Percentiles rank a stretch among this genome's conserved stretches.
phyloP scores from a whole-genome alignment of 1,140 invertebrate species.

The Achatina immaculata region DNA sequence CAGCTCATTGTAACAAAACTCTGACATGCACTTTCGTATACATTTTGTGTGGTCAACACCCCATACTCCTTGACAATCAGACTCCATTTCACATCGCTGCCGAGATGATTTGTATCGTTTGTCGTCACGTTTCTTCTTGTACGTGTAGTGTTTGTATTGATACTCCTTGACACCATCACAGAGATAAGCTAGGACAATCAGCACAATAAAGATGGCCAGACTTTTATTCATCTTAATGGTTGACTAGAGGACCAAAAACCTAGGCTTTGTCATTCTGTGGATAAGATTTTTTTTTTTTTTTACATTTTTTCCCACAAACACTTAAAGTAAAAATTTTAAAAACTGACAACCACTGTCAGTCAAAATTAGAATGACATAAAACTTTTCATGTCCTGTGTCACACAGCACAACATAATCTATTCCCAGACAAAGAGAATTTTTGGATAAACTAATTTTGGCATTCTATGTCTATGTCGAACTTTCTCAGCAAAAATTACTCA shows the following conservation, averaged over 20 bases:
- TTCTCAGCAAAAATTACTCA: too few relatives aligned
- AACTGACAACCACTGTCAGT: background rate
- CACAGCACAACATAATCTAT: too few relatives aligned
- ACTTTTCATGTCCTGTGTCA: too few relatives aligned
- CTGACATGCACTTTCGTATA: slow-evolving; percentile 55
- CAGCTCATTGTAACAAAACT: slow-evolving; percentile 54
- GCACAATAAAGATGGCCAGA: background rate
- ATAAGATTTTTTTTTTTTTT: too few relatives aligned
- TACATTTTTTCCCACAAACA: background rate
- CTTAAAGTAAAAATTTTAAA: background rate
- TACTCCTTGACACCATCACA: slow-evolving; percentile 38
- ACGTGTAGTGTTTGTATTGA: slow-evolving; percentile 54
- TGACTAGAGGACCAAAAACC: background rate
- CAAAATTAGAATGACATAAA: too few relatives aligned
- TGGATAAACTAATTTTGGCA: too few relatives aligned
- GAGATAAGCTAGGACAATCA: slow-evolving; percentile 5
- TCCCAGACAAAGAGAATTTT: too few relatives aligned
- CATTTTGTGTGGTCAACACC: slow-evolving; percentile 52
- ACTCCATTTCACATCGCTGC: slow-evolving; percentile 53
- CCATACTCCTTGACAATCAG: slow-evolving; percentile 49
- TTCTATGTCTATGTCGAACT: too few relatives aligned
- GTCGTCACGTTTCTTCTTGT: slow-evolving; percentile 59
- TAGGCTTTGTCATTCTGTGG: too few relatives aligned
- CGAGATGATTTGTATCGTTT: slow-evolving; percentile 52
- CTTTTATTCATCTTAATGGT: background rate